Conservation (phyloP, 1,140 invertebrate genomes). For the Archivesica marissinica region DNA sequence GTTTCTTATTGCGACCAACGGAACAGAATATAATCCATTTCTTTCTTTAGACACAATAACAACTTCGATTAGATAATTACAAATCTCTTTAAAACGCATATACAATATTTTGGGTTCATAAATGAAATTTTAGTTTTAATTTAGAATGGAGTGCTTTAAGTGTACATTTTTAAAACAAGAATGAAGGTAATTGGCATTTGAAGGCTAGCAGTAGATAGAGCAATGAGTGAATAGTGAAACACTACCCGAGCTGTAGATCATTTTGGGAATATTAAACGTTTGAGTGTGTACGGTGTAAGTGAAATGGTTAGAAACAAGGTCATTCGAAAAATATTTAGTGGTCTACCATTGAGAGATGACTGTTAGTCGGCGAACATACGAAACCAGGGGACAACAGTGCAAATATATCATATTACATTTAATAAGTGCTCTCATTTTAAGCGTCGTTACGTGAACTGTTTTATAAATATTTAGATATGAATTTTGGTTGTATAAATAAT, state of each 20-base stretch:
- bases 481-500: background rate
- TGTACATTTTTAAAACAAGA: background rate
- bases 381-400: background rate
- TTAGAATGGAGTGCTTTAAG: background rate
- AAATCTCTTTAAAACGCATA: background rate
- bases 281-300: background rate
- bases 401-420: background rate
- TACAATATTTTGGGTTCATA: background rate
- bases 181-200: background rate
- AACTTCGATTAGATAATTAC: background rate
- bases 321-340: background rate
- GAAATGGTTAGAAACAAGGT: background rate
- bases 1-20: background rate
- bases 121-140: too few relatives aligned
- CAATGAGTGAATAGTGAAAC: background rate
- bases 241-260: background rate
- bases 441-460: background rate
- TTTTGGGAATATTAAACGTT: conserved; percentile 16
- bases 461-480: background rate
- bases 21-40: background rate
- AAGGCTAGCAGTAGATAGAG: background rate
- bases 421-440: background rate
- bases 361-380: background rate
- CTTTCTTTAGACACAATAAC: background rate
- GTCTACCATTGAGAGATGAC: background rate